These are phyloP conservation scores for Eretmocerus hayati DNA, from an alignment of 2,888 invertebrate species.

Conservation along the genomic window DNA sequence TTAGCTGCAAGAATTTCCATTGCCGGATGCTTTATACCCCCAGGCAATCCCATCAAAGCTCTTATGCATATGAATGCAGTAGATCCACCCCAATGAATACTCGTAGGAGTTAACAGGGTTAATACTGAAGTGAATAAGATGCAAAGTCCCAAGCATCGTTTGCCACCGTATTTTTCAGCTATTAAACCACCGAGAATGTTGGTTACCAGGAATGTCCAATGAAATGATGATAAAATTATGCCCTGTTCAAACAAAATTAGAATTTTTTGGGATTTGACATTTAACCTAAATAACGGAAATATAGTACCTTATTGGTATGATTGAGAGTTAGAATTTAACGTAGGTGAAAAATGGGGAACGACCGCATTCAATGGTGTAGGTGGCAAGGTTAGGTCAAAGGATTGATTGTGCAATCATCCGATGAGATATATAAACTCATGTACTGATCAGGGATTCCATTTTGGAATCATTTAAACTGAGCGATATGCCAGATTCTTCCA, in stretches of 20 bases:
- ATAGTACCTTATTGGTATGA: background rate
- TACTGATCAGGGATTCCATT: too few species aligned
- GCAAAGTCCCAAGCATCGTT: constrained; percentile 74
- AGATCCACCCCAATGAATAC: constrained; percentile 60
- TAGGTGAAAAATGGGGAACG: too few species aligned
- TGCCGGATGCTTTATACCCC: constrained; percentile 80
- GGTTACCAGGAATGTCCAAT: constrained; percentile 77
- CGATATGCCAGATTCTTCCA: too few species aligned
- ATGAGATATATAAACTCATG: too few species aligned
- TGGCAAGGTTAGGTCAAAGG: too few species aligned
- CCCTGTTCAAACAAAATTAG: too few species aligned
- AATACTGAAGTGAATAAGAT: constrained; percentile 75
- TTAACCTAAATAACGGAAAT: background rate
- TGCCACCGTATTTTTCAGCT: constrained; percentile 77
- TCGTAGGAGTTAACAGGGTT: constrained; percentile 70
- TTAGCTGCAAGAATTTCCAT: constrained; percentile 71
- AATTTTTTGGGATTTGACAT: background rate
- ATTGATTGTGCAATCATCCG: too few species aligned
- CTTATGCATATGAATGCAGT: constrained; percentile 66
- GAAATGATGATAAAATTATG: constrained; percentile 72
- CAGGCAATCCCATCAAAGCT: constrained; percentile 74
- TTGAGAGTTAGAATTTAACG: background rate
- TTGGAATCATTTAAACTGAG: too few species aligned
- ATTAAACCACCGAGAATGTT: constrained; percentile 77
- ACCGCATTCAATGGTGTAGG: too few species aligned